These are phyloP conservation scores for Erebia palarica DNA, from an alignment of 2,888 invertebrate genomes.

Conservation along the genomic window DNA sequence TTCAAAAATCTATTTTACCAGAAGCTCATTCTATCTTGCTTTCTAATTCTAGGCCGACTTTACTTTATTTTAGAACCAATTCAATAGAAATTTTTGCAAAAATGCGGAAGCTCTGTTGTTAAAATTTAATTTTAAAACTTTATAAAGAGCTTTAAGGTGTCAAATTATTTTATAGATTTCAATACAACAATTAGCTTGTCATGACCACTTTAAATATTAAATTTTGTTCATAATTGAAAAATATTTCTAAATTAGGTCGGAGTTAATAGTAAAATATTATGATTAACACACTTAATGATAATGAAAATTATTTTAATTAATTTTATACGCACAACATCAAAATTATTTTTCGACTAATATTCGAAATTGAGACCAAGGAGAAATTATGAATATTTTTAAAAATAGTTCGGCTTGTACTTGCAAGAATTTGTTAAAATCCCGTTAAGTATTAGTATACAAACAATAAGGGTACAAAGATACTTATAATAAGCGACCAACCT, in stretches of 20 bases:
- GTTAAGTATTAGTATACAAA: slow-evolving; percentile 13
- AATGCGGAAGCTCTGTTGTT: slow-evolving; percentile 1
- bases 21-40: slow-evolving; percentile 30
- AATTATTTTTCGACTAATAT: not conserved
- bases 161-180: not conserved
- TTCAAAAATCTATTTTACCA: slow-evolving; percentile 27
- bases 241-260: not conserved
- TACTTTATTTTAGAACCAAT: not conserved
- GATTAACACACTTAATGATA: too few species aligned
- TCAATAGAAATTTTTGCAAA: not conserved
- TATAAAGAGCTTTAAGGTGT: not conserved
- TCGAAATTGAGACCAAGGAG: slow-evolving; percentile 19
- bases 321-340: not conserved
- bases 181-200: not conserved
- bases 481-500: not conserved
- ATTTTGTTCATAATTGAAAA: not conserved
- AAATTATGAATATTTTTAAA: slow-evolving; percentile 5
- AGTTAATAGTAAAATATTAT: not conserved
- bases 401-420: slow-evolving; percentile 13
- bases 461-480: not conserved
- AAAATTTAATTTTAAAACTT: not conserved
- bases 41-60: slow-evolving; percentile 30
- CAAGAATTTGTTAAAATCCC: slow-evolving; percentile 11
- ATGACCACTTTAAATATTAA: not conserved
- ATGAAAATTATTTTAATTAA: not conserved